Base-by-base conservation (phyloP, 2,888 invertebrate genomes). In the Blastobasis lacticolella region DNA sequence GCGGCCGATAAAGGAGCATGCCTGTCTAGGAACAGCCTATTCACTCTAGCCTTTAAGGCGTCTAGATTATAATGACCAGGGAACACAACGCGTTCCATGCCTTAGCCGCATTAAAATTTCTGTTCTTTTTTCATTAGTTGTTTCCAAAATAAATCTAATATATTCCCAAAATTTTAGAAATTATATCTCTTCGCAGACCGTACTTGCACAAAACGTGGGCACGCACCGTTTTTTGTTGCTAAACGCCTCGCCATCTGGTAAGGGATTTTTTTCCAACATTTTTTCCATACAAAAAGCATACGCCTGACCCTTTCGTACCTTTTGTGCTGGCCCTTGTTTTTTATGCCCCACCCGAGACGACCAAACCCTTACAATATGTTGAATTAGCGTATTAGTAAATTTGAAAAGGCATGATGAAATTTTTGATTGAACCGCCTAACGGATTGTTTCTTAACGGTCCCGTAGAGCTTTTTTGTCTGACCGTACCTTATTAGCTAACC, bases 261-360 rank as follows among this genome's bases (percentile, higher is more conserved):
- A 80, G 74, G 73, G 75, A 73, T 81, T 84, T 85, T 86, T 85
- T 83, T 73, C 67, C 3, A 2, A 23, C 23, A 23, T 23, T 23
- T 23, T 23, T 23, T 23, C 23, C 23, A 23, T 70, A 71, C 75
- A 78, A 79, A 78, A 86, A 85, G 74, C 79, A 75, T 67, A 68
- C 75, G 78, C 72, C 87, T 88, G 88, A 88, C 87, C 88, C 88
- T 87, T 88, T 88, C 88, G 84, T 87, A 77, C 84, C 83, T 85
- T 74, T 78, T 78, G 71, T 78, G 73, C 81, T 80, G 71, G 81
- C 82, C 86, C 83, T 74, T 72, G 74, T 77, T 85, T 87, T 80
- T 81, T 81, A 74, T 72, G 62, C 55, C 54, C 58, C 62, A 60
- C 66, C 63, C 50, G 67, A 70, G 67, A 66, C 66, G 66, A 59